Evolutionary conservation across 2,888 invertebrate species (phyloP).

Genomic region (Deilephila porcellus): DNA sequence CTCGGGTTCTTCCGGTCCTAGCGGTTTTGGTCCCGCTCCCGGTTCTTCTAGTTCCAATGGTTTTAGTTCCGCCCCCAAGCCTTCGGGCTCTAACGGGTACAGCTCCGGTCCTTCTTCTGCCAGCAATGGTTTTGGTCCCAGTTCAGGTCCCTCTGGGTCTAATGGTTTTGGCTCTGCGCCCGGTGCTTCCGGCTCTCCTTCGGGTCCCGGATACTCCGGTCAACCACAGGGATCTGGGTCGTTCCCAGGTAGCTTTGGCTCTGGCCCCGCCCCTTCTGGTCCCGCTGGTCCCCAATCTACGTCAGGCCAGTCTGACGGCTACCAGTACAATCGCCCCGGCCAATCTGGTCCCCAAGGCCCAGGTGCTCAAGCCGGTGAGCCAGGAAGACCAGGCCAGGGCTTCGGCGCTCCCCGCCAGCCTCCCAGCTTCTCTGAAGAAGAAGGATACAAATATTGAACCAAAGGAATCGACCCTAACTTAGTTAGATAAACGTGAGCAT

Average conservation of each 20-base stretch:
- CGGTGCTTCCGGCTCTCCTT: background rate
- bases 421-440: conserved; percentile 74
- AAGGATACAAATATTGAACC: conserved; percentile 78
- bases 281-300: conserved; percentile 36
- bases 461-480: conserved; percentile 54
- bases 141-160: background rate
- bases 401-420: conserved; percentile 75
- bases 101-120: conserved; percentile 26
- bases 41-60: conserved; percentile 32
- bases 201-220: conserved; percentile 28
- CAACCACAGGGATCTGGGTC: conserved; percentile 39
- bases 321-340: conserved; percentile 55
- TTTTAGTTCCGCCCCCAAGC: conserved; percentile 3
- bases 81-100: conserved; percentile 8
- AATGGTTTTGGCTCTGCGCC: conserved; percentile 26
- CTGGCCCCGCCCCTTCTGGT: conserved; percentile 29
- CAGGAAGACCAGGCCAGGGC: conserved; percentile 45
- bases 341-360: conserved; percentile 31
- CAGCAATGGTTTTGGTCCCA: conserved; percentile 29
- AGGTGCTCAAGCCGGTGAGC: conserved; percentile 30
- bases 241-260: conserved; percentile 27
- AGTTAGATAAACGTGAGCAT: conserved; percentile 47
- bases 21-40: background rate
- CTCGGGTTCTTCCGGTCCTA: background rate
- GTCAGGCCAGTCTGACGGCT: conserved; percentile 46